Evolutionary conservation across 2,113 vertebrate genomes (phyloP), one percentile per base, ranked within the genome.

Genomic region (Poeciliopsis turrubarensis): DNA sequence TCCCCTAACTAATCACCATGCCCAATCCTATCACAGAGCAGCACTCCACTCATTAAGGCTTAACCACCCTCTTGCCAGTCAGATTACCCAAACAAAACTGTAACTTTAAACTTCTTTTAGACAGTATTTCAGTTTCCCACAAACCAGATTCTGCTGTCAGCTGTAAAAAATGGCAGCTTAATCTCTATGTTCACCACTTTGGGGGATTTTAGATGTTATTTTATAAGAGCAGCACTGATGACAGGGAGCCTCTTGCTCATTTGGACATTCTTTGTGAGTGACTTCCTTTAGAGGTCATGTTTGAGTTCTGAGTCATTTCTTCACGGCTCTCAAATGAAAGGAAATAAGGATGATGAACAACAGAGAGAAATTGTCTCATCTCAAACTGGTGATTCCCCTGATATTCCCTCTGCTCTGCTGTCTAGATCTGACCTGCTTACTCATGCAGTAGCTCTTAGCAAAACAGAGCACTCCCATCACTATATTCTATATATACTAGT

Each of bases 211-310:
- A 77, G 77, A 70, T 69, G 57, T 87, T 89, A 86, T 91, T 90
- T 87, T 63, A 86, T 77, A 71, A 84, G 74, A 70, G 78, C 65
- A 2, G 86, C n/a, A 71, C 72, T 47, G 85, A 80, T 87, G 87
- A 86, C 90, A 87, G 70, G 83, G 73, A 80, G 12, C 67, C 79
- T 81, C 54, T 4, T 25, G 31, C 92, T 92, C 88, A 86, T 91
- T 90, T 89, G 82, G 82, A 92, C 92, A 92, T 93, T 93, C 92
- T 84, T 92, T 86, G 74, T 13, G 82, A 85, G 81, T 93, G 91
- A 89, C 80, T 75, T 89, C 76, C 86, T 89, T 34, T 83, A 79
- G 84, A 83, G 88, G 41, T n/a, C 0, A 60, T 85, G 88, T 86
- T 84, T 89, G 82, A 87, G 79, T 86, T 91, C 90, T 87, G 83